Evolutionary conservation across 37 sponge, comb jelly and placozoan genomes (phyloP).

Genomic region (Amphimedon queenslandica): DNA sequence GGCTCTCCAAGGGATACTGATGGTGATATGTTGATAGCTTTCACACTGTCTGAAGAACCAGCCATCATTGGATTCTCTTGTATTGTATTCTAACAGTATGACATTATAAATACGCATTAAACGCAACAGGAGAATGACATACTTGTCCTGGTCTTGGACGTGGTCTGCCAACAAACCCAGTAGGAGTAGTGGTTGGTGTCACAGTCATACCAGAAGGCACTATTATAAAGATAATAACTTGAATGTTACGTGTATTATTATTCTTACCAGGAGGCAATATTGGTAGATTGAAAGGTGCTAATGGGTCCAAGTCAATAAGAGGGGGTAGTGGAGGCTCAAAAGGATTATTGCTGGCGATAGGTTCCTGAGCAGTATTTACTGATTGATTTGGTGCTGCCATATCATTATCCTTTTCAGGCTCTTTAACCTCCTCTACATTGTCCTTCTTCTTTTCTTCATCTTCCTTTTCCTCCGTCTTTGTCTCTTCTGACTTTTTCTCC

Average conservation of each 20-base stretch:
- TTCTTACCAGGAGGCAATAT: too few relatives aligned
- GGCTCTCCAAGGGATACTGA: conserved; percentile 44
- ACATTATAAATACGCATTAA: neutral
- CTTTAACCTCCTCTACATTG: neutral
- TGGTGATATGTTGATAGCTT: neutral
- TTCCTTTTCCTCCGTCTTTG: conserved; percentile 12
- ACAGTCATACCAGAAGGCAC: too few relatives aligned
- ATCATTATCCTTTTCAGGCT: neutral
- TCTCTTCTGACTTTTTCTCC: conserved; percentile 10
- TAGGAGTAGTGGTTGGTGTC: conserved; percentile 21
- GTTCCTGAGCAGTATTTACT: neutral
- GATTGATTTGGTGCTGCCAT: too few relatives aligned
- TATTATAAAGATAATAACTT: too few relatives aligned
- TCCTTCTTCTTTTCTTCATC: conserved; percentile 15
- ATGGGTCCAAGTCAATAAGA: conserved; percentile 18
- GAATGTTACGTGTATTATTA: too few relatives aligned
- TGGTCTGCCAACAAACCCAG: conserved; percentile 26
- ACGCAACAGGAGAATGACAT: neutral
- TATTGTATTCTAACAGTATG: conserved; percentile 20
- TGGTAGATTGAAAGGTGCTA: conserved; percentile 17
- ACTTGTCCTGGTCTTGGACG: conserved; percentile 28
- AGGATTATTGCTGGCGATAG: neutral
- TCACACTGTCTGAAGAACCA: neutral
- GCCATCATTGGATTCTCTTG: conserved; percentile 53
- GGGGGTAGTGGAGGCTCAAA: conserved; percentile 25